A percentile compares a stretch with the other conserved stretches of the same genome.
phyloP scores from a whole-genome alignment of 2,888 invertebrate genomes.

The Keiferia lycopersicella region DNA sequence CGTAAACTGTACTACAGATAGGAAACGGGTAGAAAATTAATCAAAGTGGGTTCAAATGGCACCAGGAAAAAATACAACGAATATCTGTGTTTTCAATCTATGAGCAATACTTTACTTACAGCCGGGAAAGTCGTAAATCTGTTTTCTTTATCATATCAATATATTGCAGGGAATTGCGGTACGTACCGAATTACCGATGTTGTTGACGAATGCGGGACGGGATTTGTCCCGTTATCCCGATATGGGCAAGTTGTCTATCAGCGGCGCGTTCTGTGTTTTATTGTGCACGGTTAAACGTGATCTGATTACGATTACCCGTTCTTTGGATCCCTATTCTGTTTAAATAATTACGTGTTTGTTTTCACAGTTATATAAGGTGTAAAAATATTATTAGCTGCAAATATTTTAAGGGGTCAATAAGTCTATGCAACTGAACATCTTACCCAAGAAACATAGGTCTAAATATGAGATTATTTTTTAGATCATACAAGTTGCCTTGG shows the following conservation, averaged over 20 bases:
- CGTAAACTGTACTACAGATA: background rate
- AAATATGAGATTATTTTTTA: no score
- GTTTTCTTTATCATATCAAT: slow-evolving; percentile 17
- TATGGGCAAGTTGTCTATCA: slow-evolving; percentile 22
- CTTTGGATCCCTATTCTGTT: slow-evolving; percentile 24
- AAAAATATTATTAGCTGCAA: no score
- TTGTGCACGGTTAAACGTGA: slow-evolving; percentile 51
- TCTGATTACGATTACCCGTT: slow-evolving; percentile 52
- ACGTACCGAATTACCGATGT: slow-evolving; percentile 10
- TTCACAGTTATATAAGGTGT: no score
- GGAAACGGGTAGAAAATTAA: background rate
- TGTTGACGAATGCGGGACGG: background rate
- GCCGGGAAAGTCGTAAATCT: slow-evolving; percentile 1
- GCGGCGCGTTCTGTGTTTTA: slow-evolving; percentile 16
- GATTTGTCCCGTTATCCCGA: background rate
- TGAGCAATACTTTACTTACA: slow-evolving; percentile 11
- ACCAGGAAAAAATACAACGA: background rate
- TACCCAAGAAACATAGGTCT: no score
- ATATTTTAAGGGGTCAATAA: no score
- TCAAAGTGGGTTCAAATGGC: background rate
- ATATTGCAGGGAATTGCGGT: slow-evolving; percentile 10
- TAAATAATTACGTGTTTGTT: no score
- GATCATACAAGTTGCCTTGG: no score
- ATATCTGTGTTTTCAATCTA: slow-evolving; percentile 4
- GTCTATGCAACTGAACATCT: no score